Base-by-base conservation (phyloP, 2,797 vertebrate species). In the Crax fasciolata region DNA sequence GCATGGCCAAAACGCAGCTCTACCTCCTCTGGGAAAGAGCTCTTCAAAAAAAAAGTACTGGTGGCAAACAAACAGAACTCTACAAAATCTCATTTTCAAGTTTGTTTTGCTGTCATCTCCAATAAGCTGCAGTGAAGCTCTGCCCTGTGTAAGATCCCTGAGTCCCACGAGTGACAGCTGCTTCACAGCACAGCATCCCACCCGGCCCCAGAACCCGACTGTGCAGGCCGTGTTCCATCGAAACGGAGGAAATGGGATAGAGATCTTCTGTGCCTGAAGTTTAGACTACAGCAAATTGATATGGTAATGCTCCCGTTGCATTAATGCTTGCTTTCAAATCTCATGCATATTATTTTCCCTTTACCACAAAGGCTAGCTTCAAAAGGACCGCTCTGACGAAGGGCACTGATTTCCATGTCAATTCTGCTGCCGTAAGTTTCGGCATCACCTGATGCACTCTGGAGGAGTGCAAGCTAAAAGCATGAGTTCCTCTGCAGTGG, bases 41-140 rank as follows among this genome's bases (percentile, higher is more conserved):
- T 44, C 86, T 91, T 74, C 17, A 55, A 15, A 43, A 44, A 38
- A 71, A 48, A 41, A 46, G 32, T 8, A 68, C 71, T 5, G 13
- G 54, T 19, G 21, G 35, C 24, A 65, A 90, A 72, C 44, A 43
- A 74, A 71, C 1, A 44, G 46, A 66, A 28, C 49, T 82, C 54
- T n/a, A 65, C 79, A 82, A 85, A 30, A 63, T 59, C 82, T 81
- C 18, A 24, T 10, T 39, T 46, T 41, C 72, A 10, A 43, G 49
- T 13, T 19, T 20, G 19, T 7, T 51, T 41, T 32, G 35, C 68
- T 13, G 41, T 28, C 61, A 9, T 4, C 54, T 24, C 4, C 46
- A 4, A 14, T 1, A 12, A 7, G 0, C 15, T 4, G 20, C 23
- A 1, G 10, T 5, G 11, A 9, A 5, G 35, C 4, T 13, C 3